A percentile compares a stretch with the other conserved stretches of the same genome.
These are phyloP conservation scores for Vulpes ferrilata DNA, from an alignment of 2,113 vertebrate genomes.

Conservation along the genomic window DNA sequence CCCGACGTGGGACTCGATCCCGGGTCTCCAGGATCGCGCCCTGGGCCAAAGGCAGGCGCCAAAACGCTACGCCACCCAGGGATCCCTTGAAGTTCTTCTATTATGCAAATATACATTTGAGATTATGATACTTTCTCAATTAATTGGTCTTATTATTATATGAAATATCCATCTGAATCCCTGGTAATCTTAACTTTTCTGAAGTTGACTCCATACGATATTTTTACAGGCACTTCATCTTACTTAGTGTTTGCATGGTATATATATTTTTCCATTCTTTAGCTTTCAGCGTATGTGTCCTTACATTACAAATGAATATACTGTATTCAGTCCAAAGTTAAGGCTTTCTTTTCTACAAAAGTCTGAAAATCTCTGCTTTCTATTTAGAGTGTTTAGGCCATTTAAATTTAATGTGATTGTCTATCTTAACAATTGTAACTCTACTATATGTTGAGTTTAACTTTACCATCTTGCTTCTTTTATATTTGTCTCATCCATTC, in stretches of 20 bases:
- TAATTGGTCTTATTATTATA: neutral
- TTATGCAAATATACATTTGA: neutral
- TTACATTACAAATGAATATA: neutral
- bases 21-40: too few species aligned
- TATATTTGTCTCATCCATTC: neutral
- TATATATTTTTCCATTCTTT: neutral
- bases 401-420: neutral
- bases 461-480: neutral
- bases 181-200: neutral
- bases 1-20: too few species aligned
- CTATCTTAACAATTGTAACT: neutral
- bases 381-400: neutral
- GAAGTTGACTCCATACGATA: neutral
- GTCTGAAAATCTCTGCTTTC: neutral
- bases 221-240: neutral
- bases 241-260: neutral
- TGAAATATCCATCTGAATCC: neutral
- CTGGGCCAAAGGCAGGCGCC: too few species aligned
- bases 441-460: neutral
- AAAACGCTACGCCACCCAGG: too few species aligned
- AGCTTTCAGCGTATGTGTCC: neutral
- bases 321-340: neutral
- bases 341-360: neutral
- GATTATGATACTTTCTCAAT: neutral
- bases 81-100: neutral